Percentiles rank a stretch among this genome's conserved stretches.
phyloP scores from a whole-genome alignment of 2,797 vertebrate genomes.

The Lutjanus argentimaculatus region DNA sequence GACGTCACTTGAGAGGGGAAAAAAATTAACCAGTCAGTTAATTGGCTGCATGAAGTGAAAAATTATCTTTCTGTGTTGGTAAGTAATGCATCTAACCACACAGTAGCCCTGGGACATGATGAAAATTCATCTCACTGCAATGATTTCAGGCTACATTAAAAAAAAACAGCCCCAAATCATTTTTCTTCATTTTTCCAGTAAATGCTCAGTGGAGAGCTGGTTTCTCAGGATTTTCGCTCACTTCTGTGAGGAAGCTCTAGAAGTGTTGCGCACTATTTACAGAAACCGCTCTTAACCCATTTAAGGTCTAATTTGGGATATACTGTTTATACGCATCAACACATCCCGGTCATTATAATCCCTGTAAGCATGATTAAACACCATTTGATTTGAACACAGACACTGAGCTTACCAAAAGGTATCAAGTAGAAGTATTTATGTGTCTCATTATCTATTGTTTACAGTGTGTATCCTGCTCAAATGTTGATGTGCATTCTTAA shows the following conservation, averaged over 20 bases:
- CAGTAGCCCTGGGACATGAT: slow-evolving; percentile 42
- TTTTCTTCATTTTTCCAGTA: slow-evolving; percentile 46
- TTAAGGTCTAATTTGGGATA: slow-evolving; percentile 70
- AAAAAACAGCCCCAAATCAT: slow-evolving; percentile 40
- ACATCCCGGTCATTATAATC: slow-evolving; percentile 60
- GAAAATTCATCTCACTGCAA: slow-evolving; percentile 52
- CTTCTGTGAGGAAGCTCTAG: slow-evolving; percentile 42
- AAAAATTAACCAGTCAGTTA: slow-evolving; percentile 39
- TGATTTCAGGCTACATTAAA: slow-evolving; percentile 47
- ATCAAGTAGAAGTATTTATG: slow-evolving; percentile 10
- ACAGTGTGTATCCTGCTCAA: background rate
- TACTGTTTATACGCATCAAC: slow-evolving; percentile 58
- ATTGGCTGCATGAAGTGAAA: slow-evolving; percentile 43
- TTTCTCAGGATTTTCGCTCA: slow-evolving; percentile 41
- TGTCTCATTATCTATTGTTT: slow-evolving; percentile 24
- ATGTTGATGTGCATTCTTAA: background rate
- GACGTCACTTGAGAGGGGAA: slow-evolving; percentile 24
- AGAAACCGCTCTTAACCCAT: slow-evolving; percentile 50
- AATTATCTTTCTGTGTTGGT: slow-evolving; percentile 38
- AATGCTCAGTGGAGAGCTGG: slow-evolving; percentile 22
- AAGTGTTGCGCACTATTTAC: slow-evolving; percentile 47
- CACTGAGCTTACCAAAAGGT: slow-evolving; percentile 24
- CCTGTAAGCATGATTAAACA: slow-evolving; percentile 65
- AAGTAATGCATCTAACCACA: slow-evolving; percentile 59
- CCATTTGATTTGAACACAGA: slow-evolving; percentile 52